Evolutionary conservation across 2,113 vertebrate genomes (phyloP).

Genomic region (Engystomops pustulosus): DNA sequence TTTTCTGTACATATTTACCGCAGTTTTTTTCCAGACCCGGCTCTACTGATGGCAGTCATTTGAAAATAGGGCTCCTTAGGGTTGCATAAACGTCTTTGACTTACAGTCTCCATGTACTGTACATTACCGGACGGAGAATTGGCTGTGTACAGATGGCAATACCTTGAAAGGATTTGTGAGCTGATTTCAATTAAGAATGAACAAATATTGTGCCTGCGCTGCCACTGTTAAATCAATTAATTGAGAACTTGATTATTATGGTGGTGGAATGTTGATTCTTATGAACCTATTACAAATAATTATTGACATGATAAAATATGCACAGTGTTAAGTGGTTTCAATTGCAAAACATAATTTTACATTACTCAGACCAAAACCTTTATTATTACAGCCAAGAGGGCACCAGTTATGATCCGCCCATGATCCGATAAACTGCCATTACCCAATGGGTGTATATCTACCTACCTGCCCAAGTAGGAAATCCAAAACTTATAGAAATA

Average conservation of each 20-base stretch:
- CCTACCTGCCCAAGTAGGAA: too few species aligned
- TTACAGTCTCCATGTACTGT: slow-evolving; percentile 33
- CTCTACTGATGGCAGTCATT: slow-evolving; percentile 54
- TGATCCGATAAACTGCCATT: neutral
- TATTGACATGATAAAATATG: neutral
- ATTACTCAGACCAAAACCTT: neutral
- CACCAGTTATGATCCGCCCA: neutral
- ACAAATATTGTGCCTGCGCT: neutral
- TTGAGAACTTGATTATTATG: neutral
- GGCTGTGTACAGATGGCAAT: slow-evolving; percentile 20
- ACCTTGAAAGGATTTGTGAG: neutral
- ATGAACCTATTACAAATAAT: neutral
- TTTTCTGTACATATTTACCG: slow-evolving; percentile 39
- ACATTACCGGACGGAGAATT: slow-evolving; percentile 47
- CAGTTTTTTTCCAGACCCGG: slow-evolving; percentile 27
- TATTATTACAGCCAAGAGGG: neutral
- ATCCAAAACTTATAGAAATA: too few species aligned
- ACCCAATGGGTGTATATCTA: too few species aligned
- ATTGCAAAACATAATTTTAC: neutral
- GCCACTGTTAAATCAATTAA: neutral
- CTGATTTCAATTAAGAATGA: slow-evolving; percentile 27
- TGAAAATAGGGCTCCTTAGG: slow-evolving; percentile 52
- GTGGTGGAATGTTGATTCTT: neutral
- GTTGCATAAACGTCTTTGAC: slow-evolving; percentile 47
- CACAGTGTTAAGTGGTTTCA: neutral